Evolutionary conservation across 2,888 invertebrate species (phyloP), one percentile per base, ranked within the genome.

Genomic region (Vannuccia rotundouncinata): DNA sequence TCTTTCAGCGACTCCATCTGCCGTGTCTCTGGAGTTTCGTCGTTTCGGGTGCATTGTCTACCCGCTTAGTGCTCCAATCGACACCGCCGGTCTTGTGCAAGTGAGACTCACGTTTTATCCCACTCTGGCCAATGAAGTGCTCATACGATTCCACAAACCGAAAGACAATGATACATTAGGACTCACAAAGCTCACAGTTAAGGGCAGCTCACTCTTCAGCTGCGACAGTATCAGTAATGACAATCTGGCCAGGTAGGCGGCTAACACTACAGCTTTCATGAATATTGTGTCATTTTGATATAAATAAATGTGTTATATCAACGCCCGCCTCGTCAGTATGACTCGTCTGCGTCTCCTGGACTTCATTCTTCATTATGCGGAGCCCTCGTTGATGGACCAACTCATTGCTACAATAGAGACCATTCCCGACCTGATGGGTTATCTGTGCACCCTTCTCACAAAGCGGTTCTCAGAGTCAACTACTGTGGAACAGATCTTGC

Each of bases 291-390:
- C 90, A 10, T 45, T 17, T n/a, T n/a, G n/a, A n/a, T n/a, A n/a
- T n/a, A n/a, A n/a, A n/a, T n/a, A n/a, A n/a, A n/a, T n/a, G n/a
- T n/a, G n/a, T n/a, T n/a, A n/a, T n/a, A n/a, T n/a, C 45, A 95
- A 95, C 85, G 93, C 93, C n/a, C 92, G 92, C 84, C 94, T 93
- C 85, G 92, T 95, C 86, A 95, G 95, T 1, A 89, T 96, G 66
- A 92, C 94, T 82, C 95, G 95, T 89, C 92, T 96, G 82, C 90
- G 93, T 0, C 89, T 96, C 77, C 89, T 95, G 73, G 95, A 94
- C 0, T 92, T 92, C 81, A 93, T 94, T 28, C 1, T 75, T 29
- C 75, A 75, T 22, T 75, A 30, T 27, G 45, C 45, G 5, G 45
- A 45, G 17, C 5, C 17, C 17, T 45, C 45, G 5, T 17, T 92